phyloP scores from a whole-genome alignment of 2,888 invertebrate species.

The Drosophila buzzatii region DNA sequence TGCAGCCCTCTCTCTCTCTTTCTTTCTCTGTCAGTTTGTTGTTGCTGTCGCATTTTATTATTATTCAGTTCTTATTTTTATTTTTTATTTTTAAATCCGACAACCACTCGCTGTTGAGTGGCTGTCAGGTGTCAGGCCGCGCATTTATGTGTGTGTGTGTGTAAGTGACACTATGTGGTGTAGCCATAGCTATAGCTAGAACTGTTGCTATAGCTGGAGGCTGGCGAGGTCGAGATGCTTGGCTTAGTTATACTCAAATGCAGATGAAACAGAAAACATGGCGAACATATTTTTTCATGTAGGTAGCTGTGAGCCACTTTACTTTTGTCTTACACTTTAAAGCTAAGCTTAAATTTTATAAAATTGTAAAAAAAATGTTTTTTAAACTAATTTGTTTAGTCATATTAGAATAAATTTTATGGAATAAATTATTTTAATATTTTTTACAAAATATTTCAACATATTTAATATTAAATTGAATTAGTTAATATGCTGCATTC shows the following conservation, averaged over 20 bases:
- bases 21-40: conserved; percentile 19
- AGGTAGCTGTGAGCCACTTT: conserved; percentile 2
- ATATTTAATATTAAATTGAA: too few species aligned
- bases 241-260: conserved; percentile 38
- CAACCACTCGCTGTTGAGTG: conserved; percentile 75
- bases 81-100: conserved; percentile 68
- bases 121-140: conserved; percentile 74
- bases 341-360: background rate
- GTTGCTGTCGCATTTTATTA: conserved; percentile 53
- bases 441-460: too few species aligned
- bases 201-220: conserved; percentile 21
- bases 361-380: background rate
- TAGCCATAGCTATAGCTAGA: background rate
- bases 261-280: conserved; percentile 37
- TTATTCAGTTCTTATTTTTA: conserved; percentile 44
- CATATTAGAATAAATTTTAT: too few species aligned
- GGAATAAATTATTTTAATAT: too few species aligned
- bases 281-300: conserved; percentile 2
- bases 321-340: background rate
- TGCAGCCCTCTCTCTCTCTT: conserved; percentile 52
- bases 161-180: conserved; percentile 60
- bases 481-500: too few species aligned
- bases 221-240: conserved; percentile 54
- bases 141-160: conserved; percentile 43
- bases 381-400: background rate